A percentile compares a stretch with the other conserved stretches of the same genome.
Conservation (phyloP, 2,797 vertebrate species). For the Danio choprae region DNA sequence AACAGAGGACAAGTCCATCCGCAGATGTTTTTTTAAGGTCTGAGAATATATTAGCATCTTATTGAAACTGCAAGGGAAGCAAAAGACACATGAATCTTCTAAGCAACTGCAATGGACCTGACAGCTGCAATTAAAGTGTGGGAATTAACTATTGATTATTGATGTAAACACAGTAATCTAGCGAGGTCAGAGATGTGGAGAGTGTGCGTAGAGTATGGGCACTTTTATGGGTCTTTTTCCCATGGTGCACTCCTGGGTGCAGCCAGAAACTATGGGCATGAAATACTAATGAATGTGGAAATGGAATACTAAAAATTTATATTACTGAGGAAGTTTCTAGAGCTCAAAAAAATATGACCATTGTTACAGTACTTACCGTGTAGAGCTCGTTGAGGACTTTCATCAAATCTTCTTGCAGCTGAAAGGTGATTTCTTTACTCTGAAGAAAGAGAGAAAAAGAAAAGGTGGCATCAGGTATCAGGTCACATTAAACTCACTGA, state of each 20-base stretch:
- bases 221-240: neutral
- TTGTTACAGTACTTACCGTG: conserved; percentile 86
- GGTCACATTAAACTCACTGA: neutral
- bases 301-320: conserved; percentile 12
- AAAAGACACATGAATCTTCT: conserved; percentile 47
- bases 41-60: conserved; percentile 35
- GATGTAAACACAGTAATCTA: conserved; percentile 63
- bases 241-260: neutral
- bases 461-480: conserved; percentile 1
- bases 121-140: conserved; percentile 59
- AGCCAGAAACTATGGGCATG: neutral
- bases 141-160: conserved; percentile 75
- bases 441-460: conserved; percentile 69
- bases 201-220: conserved; percentile 17
- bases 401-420: conserved; percentile 99
- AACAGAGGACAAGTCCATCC: neutral
- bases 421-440: conserved; percentile 99
- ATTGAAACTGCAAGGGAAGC: conserved; percentile 27
- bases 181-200: conserved; percentile 57
- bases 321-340: too few relatives aligned
- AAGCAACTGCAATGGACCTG: conserved; percentile 19
- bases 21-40: neutral
- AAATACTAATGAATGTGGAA: neutral
- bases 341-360: neutral
- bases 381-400: conserved; percentile 99